Evolutionary conservation across 2,113 vertebrate species (phyloP).

Genomic region (Myxocyprinus asiaticus): DNA sequence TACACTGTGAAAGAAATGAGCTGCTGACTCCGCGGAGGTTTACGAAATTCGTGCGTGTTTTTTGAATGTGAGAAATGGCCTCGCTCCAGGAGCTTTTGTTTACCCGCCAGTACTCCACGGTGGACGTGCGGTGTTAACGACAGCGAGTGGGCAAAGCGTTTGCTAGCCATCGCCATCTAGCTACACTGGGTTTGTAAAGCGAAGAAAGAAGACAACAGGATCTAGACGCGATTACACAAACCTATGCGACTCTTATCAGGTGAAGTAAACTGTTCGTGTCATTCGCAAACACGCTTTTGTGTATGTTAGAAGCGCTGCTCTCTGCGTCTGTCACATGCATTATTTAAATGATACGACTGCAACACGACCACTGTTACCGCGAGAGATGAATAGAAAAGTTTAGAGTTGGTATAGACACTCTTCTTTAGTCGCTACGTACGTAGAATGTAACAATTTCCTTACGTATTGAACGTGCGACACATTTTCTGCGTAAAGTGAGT

Average conservation of each 20-base stretch:
- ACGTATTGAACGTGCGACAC: neutral
- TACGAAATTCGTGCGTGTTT: neutral
- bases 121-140: slow-evolving; percentile 36
- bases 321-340: slow-evolving; percentile 24
- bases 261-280: slow-evolving; percentile 48
- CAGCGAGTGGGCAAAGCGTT: slow-evolving; percentile 44
- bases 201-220: slow-evolving; percentile 68
- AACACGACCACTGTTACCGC: neutral
- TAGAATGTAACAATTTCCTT: neutral
- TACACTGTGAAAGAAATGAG: slow-evolving; percentile 56
- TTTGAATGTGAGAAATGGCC: slow-evolving; percentile 28
- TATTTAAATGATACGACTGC: neutral
- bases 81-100: neutral
- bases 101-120: neutral
- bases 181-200: slow-evolving; percentile 66
- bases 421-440: neutral
- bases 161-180: slow-evolving; percentile 59
- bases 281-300: neutral
- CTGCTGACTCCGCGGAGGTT: neutral
- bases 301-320: neutral
- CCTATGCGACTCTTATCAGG: slow-evolving; percentile 73
- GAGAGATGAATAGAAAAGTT: slow-evolving; percentile 11
- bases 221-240: slow-evolving; percentile 57
- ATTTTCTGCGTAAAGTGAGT: too few species aligned
- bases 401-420: neutral